phyloP scores from a whole-genome alignment of 2,113 vertebrate species.

The Gavialis gangeticus region DNA sequence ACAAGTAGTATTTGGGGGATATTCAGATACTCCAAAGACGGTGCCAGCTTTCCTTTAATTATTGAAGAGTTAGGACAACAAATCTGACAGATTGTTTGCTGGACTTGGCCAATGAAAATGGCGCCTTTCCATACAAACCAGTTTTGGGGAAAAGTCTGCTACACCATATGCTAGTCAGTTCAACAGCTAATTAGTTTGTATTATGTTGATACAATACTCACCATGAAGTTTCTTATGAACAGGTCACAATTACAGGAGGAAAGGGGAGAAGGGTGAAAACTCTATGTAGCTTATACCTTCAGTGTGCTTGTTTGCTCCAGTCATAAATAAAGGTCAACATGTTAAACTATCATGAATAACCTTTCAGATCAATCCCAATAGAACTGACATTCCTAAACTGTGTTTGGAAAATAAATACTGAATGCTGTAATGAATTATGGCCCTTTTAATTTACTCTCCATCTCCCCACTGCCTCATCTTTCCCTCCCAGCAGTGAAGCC shows the following conservation, averaged over 20 bases:
- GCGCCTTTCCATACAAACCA: constrained; percentile 8
- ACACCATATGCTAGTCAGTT: constrained; percentile 34
- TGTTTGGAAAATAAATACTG: constrained; percentile 31
- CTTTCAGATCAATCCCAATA: constrained; percentile 50
- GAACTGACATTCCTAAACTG: constrained; percentile 57
- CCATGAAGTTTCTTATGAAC: constrained; percentile 32
- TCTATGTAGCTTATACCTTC: not conserved
- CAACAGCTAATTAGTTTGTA: constrained; percentile 49
- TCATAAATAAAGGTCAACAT: constrained; percentile 56
- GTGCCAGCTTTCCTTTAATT: constrained; percentile 44
- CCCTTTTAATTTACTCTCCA: not conserved
- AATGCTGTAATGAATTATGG: not conserved
- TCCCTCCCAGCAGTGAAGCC: not conserved
- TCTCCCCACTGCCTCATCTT: not conserved
- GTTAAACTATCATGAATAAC: constrained; percentile 36
- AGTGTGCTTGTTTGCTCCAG: not conserved
- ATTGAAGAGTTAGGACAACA: not conserved
- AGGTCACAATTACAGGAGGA: not conserved
- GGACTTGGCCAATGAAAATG: constrained; percentile 23
- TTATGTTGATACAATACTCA: constrained; percentile 7
- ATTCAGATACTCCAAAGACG: not conserved
- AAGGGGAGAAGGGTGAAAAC: constrained; percentile 6
- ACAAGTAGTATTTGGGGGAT: not conserved
- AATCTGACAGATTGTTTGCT: constrained; percentile 57
- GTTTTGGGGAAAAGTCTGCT: constrained; percentile 31